Evolutionary conservation across 2,888 invertebrate species (phyloP), one percentile per base, ranked within the genome.

Genomic region (Chrysolina haemoptera): DNA sequence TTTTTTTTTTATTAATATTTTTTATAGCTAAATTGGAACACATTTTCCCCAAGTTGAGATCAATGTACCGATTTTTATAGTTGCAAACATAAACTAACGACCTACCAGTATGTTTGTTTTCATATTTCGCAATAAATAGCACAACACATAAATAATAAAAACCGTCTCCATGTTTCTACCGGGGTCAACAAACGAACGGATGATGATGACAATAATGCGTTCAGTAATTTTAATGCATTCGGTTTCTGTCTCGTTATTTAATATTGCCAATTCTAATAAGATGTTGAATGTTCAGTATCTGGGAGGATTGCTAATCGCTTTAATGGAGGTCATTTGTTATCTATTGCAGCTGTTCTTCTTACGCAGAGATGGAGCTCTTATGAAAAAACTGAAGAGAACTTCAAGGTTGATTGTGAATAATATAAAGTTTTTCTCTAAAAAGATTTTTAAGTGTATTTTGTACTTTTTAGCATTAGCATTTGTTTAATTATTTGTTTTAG

Each of bases 51-150:
- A 43, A 43, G 43, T 43, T 43, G 50, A 18, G 18, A 50, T 50
- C 18, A 16, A 18, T 16, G 46, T 14, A 46, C 12, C 46, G 46
- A 46, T 46, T 46, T 46, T 46, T n/a, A 46, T n/a, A 46, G 46
- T 46, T n/a, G 46, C 46, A 16, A 50, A 50, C 18, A 50, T 50
- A 50, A 50, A 50, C 16, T 50, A 16, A 18, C 16, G 14, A 50
- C n/a, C 50, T 0, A 18, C 8, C 1, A 50, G 2, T 50, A 14
- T 10, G 9, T 50, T 50, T 50, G 50, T 50, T 50, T 50, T 50
- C n/a, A 9, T 50, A 50, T 50, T 50, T 50, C 50, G 18, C 50
- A 50, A 50, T 50, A 50, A 50, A 50, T 18, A 50, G 50, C 50
- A n/a, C 16, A 50, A 50, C 16, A 50, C n/a, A 50, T 18, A 16